These are phyloP conservation scores for Lithobates pipiens DNA, from an alignment of 2,797 vertebrate genomes.

Conservation along the genomic window DNA sequence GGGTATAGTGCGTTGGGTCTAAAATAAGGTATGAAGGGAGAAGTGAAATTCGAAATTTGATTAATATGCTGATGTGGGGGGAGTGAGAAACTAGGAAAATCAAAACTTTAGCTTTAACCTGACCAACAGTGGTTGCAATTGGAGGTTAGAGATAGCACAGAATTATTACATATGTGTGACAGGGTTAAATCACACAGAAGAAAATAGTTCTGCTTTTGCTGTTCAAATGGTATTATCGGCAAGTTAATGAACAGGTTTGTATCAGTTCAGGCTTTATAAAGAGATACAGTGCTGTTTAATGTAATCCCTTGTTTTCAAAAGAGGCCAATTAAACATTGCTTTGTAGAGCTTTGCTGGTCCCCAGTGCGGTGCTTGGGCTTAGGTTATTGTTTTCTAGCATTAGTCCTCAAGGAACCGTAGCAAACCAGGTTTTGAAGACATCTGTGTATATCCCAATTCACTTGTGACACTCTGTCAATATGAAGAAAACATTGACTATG, in stretches of 20 bases:
- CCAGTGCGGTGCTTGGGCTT: conserved; percentile 27
- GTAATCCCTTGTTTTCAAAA: conserved; percentile 45
- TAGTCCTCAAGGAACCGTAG: conserved; percentile 13
- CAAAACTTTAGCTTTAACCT: not conserved
- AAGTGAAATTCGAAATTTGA: no score
- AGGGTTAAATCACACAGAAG: conserved; percentile 18
- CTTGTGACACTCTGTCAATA: conserved; percentile 13
- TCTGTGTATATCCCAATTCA: conserved; percentile 25
- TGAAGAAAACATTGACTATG: conserved; percentile 18
- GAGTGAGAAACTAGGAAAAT: no score
- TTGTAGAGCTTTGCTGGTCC: conserved; percentile 35
- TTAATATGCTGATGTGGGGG: no score
- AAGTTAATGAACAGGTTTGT: conserved; percentile 39
- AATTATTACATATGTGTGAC: not conserved
- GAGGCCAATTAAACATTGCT: conserved; percentile 44
- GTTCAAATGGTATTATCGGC: conserved; percentile 9
- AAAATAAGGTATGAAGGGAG: no score
- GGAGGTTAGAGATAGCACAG: not conserved
- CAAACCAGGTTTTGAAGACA: conserved; percentile 26
- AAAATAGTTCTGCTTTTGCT: not conserved
- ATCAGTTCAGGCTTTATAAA: conserved; percentile 16
- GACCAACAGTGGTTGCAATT: not conserved
- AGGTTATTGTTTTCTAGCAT: conserved; percentile 19
- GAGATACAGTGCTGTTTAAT: conserved; percentile 34
- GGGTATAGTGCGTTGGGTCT: no score